phyloP scores from a whole-genome alignment of 2,888 invertebrate genomes.

The Galerucella pusilla region DNA sequence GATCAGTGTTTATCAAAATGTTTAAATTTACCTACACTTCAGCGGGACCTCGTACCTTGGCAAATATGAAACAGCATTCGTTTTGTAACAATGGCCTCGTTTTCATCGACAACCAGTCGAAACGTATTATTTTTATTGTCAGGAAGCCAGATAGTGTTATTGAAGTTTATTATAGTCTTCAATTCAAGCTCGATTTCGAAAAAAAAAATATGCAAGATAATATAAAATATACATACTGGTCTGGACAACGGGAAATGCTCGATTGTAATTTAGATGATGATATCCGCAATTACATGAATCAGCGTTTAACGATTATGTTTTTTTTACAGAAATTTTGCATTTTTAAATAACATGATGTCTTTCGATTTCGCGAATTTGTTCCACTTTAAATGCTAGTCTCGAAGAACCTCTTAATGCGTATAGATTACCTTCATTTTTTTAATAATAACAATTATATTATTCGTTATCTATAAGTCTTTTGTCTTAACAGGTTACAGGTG shows the following conservation, averaged over 20 bases:
- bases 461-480: conserved; percentile 39
- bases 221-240: conserved; percentile 46
- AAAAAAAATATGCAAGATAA: conserved; percentile 53
- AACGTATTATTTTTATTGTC: conserved; percentile 58
- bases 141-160: conserved; percentile 55
- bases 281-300: conserved; percentile 54
- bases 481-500: conserved; percentile 30
- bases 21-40: neutral
- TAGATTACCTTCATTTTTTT: conserved; percentile 37
- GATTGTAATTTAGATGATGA: conserved; percentile 55
- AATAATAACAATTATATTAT: conserved; percentile 44
- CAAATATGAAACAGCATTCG: conserved; percentile 46
- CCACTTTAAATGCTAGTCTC: conserved; percentile 48
- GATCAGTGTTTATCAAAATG: neutral
- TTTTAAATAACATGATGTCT: conserved; percentile 44
- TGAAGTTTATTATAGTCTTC: conserved; percentile 52
- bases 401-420: conserved; percentile 39
- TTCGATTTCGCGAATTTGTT: conserved; percentile 49
- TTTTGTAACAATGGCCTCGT: conserved; percentile 47
- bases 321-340: conserved; percentile 42
- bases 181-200: conserved; percentile 51
- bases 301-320: conserved; percentile 45
- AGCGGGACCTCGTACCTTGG: neutral
- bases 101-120: conserved; percentile 46
- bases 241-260: conserved; percentile 53